Conservation (phyloP, 37 sponge, comb jelly and placozoan genomes). For the Chondrilla cf. caribensis region DNA sequence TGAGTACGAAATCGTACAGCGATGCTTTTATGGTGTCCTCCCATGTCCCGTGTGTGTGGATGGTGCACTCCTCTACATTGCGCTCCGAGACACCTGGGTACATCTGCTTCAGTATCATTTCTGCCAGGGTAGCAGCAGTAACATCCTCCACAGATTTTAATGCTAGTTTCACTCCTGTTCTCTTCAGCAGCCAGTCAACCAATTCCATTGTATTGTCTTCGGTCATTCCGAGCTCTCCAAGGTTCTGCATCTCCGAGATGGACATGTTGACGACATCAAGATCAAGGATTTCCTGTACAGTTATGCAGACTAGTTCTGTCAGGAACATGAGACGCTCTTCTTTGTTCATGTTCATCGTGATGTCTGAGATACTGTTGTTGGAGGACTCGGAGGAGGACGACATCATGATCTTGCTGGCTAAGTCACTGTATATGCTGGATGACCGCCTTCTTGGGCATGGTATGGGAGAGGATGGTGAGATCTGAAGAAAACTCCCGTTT, state of each 20-base stretch:
- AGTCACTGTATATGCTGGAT: constrained; percentile 13
- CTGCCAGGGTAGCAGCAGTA: not conserved
- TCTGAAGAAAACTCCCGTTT: not conserved
- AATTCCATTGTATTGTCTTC: not conserved
- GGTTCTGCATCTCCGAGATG: not conserved
- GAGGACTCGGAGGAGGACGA: not conserved
- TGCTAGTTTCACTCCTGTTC: not conserved
- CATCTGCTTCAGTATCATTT: not conserved
- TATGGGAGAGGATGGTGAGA: constrained; percentile 1
- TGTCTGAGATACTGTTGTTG: constrained; percentile 19
- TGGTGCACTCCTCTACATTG: not conserved
- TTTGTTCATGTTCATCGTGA: not conserved
- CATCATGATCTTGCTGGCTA: not conserved
- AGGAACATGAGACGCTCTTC: not conserved
- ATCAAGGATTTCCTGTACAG: constrained; percentile 1
- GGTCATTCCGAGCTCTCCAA: not conserved
- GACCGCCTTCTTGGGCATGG: constrained; percentile 15
- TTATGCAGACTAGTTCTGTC: constrained; percentile 2
- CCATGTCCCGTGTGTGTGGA: not conserved
- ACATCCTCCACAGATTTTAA: not conserved
- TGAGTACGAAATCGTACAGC: not conserved
- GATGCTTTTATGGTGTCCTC: not conserved
- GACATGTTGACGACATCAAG: constrained; percentile 8
- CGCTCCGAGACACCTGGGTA: constrained; percentile 8
- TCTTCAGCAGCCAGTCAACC: not conserved